Percentiles rank a stretch among this genome's conserved stretches.
These are phyloP conservation scores for Tipula confusa DNA, from an alignment of 2,888 invertebrate species.

Conservation along the genomic window DNA sequence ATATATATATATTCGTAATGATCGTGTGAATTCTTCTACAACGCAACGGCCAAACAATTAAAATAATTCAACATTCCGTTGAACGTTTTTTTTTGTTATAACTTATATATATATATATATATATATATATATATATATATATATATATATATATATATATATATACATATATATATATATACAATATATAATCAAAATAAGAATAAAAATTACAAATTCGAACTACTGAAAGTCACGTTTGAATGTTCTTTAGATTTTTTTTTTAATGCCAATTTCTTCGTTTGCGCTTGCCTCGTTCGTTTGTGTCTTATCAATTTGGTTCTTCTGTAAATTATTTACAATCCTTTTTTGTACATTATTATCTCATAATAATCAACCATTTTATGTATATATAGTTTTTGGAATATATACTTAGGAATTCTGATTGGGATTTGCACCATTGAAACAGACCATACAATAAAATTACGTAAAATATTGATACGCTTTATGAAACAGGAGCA, in stretches of 20 bases:
- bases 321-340: background rate
- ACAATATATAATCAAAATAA: background rate
- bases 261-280: background rate
- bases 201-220: background rate
- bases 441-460: background rate
- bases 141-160: background rate
- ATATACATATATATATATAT: background rate
- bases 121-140: background rate
- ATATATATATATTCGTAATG: background rate
- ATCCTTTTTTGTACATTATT: background rate
- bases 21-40: background rate
- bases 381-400: background rate
- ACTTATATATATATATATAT: background rate
- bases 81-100: background rate
- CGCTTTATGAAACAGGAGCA: background rate
- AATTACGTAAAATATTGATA: background rate
- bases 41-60: background rate
- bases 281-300: background rate
- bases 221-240: slow-evolving; percentile 20
- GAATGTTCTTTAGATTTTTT: background rate
- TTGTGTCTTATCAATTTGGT: background rate
- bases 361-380: background rate
- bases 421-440: background rate
- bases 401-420: background rate
- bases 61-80: background rate